Base-by-base conservation (phyloP, 2,797 vertebrate species). In the Xenentodon cancila region DNA sequence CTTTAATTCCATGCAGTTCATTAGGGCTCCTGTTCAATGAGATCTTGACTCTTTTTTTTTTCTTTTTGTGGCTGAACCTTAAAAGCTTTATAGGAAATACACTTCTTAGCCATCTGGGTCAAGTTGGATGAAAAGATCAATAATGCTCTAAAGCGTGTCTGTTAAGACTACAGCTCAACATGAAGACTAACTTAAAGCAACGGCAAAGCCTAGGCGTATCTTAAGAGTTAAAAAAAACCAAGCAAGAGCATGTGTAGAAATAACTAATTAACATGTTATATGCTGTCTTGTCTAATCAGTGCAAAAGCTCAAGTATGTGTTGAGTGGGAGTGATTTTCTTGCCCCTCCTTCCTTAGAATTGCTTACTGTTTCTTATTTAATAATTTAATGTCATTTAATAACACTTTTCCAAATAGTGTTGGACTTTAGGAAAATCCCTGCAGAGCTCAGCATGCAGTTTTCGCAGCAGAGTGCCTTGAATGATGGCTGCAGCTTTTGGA, bases 41-140 rank as follows among this genome's bases (percentile, higher is more conserved):
- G 25, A 25, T 25, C 18, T 3, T 30, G 48, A 12, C 40, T 61
- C 3, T 1, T n/a, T 62, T 32, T 47, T 57, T 34, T 50, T 58
- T 30, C 9, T 16, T 45, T 47, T 5, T 20, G 2, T 20, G 37
- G 30, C 37, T 60, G n/a, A 15, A 22, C 9, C 2, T 60, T 22
- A 47, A 61, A 63, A 48, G 21, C 49, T 27, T 75, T 16, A 43
- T 15, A 48, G 30, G 16, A 62, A 69, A 54, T 47, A 25, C 1
- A 0, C 18, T 25, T 19, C 19, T 51, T 13, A 0, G 9, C 53
- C 21, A 40, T 43, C 21, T 59, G 8, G 17, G 13, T 11, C 42
- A 20, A 53, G 27, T 56, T 47, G 12, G 9, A 45, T 48, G 34
- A 60, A 34, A 50, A 27, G 60, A 54, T 66, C 59, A n/a, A 53